These are phyloP conservation scores for Chrysolina haemoptera DNA, from an alignment of 2,888 invertebrate genomes.

Conservation along the genomic window DNA sequence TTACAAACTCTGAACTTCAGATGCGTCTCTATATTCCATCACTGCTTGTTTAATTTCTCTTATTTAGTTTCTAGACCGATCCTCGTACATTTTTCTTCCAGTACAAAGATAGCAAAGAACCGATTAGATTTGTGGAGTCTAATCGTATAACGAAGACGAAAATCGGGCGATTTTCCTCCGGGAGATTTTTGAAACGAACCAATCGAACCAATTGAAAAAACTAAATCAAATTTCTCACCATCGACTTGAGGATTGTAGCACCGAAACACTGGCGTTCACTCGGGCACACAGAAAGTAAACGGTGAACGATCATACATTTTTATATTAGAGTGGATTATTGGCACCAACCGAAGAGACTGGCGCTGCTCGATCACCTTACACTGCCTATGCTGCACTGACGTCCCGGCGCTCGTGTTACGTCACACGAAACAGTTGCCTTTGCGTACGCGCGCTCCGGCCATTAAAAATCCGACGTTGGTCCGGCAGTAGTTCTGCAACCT, in stretches of 20 bases:
- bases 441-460: conserved; percentile 47
- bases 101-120: no score
- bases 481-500: not conserved
- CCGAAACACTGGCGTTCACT: not conserved
- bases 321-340: not conserved
- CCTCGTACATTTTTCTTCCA: no score
- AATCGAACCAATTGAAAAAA: not conserved
- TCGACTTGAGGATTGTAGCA: conserved; percentile 6
- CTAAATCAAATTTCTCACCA: not conserved
- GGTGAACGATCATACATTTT: not conserved
- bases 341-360: conserved; percentile 4
- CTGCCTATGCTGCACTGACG: conserved; percentile 59
- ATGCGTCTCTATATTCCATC: no score
- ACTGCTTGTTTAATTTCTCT: no score
- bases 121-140: no score
- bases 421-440: conserved; percentile 49
- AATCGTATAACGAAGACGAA: no score
- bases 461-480: conserved; percentile 28
- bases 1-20: no score
- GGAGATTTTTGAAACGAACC: not conserved
- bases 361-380: conserved; percentile 47
- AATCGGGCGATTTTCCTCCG: no score
- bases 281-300: not conserved
- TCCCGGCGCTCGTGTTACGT: conserved; percentile 62
- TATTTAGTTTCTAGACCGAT: no score